Conservation (phyloP, 92 coral and sea anemone species). For the Phenganax subtilis region DNA sequence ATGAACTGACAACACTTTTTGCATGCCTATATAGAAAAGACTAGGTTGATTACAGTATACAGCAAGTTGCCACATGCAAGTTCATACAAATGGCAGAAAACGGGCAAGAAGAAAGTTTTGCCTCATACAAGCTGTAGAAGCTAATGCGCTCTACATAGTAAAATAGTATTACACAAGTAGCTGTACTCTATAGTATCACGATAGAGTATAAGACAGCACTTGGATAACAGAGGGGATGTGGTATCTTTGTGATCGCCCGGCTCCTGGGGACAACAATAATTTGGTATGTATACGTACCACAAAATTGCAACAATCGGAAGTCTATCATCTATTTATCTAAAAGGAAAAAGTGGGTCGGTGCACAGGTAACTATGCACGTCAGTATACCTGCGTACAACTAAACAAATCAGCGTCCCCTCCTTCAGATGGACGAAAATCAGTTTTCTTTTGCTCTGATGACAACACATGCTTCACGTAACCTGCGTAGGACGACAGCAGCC, state of each 20-base stretch:
- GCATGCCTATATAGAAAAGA: slow-evolving; percentile 59
- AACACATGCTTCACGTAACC: slow-evolving; percentile 70
- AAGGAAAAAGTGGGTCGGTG: background rate
- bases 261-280: too few relatives aligned
- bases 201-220: too few relatives aligned
- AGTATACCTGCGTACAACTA: slow-evolving; percentile 59
- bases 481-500: slow-evolving; percentile 68
- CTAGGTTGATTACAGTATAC: background rate
- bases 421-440: slow-evolving; percentile 87
- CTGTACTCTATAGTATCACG: too few relatives aligned
- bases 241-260: too few relatives aligned
- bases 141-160: too few relatives aligned
- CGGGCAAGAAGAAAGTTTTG: too few relatives aligned
- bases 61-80: background rate
- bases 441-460: slow-evolving; percentile 88
- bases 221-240: too few relatives aligned
- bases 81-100: background rate
- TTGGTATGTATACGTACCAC: too few relatives aligned
- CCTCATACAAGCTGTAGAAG: too few relatives aligned
- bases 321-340: background rate
- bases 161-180: too few relatives aligned
- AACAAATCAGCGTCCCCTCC: slow-evolving; percentile 60
- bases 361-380: background rate
- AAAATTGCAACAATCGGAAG: too few relatives aligned
- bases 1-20: slow-evolving; percentile 81